Evolutionary conservation across 2,797 vertebrate genomes (phyloP).

Genomic region (Mycteria americana): DNA sequence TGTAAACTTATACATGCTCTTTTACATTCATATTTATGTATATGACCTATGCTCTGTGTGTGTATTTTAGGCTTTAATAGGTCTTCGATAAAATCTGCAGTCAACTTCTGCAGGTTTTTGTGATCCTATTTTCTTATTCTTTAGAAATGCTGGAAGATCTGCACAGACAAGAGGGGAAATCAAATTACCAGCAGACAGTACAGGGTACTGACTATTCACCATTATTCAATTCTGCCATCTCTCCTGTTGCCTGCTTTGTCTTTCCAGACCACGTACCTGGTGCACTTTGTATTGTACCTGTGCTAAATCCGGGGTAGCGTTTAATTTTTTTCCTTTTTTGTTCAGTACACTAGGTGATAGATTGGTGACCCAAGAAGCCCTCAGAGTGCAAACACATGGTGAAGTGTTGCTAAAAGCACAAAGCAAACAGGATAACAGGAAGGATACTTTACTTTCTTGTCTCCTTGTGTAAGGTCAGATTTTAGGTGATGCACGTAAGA

Average conservation of each 20-base stretch:
- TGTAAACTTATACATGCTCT: fast-evolving
- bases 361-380: neutral
- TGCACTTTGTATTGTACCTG: neutral
- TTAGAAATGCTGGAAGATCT: neutral
- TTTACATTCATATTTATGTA: neutral
- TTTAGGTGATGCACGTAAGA: neutral
- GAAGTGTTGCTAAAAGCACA: conserved; percentile 1
- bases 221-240: neutral
- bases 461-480: neutral
- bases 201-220: neutral
- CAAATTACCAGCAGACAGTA: neutral
- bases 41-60: neutral
- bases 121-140: neutral
- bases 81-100: neutral
- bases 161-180: neutral
- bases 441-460: neutral
- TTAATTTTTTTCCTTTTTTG: neutral
- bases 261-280: neutral
- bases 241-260: neutral
- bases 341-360: neutral
- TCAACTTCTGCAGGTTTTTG: neutral
- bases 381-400: neutral
- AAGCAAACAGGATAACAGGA: neutral
- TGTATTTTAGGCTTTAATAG: neutral
- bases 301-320: neutral